Percentiles rank a stretch among this genome's conserved stretches.
Conservation (phyloP, 2,888 invertebrate species). For the Campaea margaritaria region DNA sequence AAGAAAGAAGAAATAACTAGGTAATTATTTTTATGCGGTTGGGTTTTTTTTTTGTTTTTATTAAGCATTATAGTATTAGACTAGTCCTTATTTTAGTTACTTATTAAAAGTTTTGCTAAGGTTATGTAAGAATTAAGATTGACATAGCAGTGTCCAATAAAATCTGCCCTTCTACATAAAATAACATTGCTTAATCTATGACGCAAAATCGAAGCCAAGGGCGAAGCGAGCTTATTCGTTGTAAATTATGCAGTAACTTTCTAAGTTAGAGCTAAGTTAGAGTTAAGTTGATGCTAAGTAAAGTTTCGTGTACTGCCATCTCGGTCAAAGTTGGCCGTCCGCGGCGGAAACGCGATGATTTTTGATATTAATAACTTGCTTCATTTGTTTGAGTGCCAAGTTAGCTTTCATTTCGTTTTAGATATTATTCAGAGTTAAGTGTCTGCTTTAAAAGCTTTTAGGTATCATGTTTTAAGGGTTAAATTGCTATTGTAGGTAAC, state of each 20-base stretch:
- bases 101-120: background rate
- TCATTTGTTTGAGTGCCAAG: slow-evolving; percentile 37
- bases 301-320: slow-evolving; percentile 49
- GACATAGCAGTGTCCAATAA: too few species aligned
- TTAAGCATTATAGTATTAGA: too few species aligned
- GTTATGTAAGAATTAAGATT: too few species aligned
- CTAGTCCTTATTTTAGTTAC: too few species aligned
- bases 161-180: slow-evolving; percentile 24
- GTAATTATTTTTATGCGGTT: too few species aligned
- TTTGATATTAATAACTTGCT: slow-evolving; percentile 42
- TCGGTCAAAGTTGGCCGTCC: slow-evolving; percentile 38
- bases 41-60: too few species aligned
- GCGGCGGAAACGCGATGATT: slow-evolving; percentile 36
- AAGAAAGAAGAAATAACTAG: too few species aligned
- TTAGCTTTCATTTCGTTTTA: slow-evolving; percentile 26
- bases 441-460: background rate
- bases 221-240: slow-evolving; percentile 49
- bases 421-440: background rate
- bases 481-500: too few species aligned
- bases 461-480: too few species aligned
- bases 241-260: slow-evolving; percentile 59
- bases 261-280: slow-evolving; percentile 50
- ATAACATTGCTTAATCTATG: slow-evolving; percentile 32
- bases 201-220: slow-evolving; percentile 52
- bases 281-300: slow-evolving; percentile 48